These are phyloP conservation scores for Theristicus caerulescens DNA, from an alignment of 2,113 vertebrate genomes.

Conservation along the genomic window DNA sequence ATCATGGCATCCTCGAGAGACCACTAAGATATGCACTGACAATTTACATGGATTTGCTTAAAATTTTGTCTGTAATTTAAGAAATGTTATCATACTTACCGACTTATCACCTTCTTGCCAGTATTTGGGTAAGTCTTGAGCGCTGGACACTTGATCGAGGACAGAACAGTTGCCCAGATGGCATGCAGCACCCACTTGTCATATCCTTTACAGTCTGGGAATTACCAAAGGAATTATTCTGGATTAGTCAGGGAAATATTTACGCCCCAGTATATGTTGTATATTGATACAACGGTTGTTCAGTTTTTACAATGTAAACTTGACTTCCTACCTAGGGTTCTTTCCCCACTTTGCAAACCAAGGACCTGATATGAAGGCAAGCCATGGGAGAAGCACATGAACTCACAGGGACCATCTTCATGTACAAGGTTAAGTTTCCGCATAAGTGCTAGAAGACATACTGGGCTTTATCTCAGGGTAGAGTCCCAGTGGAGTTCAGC, in stretches of 20 bases:
- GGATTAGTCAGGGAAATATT: background rate
- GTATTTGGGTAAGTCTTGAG: background rate
- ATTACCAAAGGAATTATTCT: background rate
- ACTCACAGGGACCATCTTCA: background rate
- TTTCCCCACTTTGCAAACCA: background rate
- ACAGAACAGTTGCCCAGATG: background rate
- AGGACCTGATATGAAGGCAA: background rate
- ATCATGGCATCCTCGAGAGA: conserved; percentile 28
- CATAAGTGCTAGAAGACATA: background rate
- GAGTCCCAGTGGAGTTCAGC: background rate
- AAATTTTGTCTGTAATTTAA: conserved; percentile 36
- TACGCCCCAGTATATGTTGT: background rate
- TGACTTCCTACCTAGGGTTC: background rate
- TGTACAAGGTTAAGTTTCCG: background rate
- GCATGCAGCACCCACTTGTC: background rate
- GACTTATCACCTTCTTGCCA: background rate
- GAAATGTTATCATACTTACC: background rate
- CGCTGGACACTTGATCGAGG: background rate
- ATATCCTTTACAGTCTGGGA: background rate
- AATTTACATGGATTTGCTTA: conserved; percentile 50
- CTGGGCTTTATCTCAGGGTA: background rate
- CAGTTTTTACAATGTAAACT: background rate
- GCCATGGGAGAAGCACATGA: background rate
- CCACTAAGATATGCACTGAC: conserved; percentile 29
- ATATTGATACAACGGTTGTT: background rate